Evolutionary conservation across 2,888 invertebrate species (phyloP).

Genomic region (Ochropleura plecta): DNA sequence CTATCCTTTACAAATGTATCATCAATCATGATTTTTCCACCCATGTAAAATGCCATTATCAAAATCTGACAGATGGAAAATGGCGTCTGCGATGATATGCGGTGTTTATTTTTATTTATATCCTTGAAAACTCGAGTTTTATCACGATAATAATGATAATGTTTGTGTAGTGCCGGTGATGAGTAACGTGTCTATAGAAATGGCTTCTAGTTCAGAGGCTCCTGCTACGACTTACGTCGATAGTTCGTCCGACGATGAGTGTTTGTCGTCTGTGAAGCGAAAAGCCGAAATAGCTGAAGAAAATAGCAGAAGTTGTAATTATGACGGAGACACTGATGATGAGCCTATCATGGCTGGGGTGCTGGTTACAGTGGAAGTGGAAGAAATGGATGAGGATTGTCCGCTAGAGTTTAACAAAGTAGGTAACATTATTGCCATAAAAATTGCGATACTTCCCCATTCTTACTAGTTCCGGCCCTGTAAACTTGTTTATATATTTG

Average conservation of each 20-base stretch:
- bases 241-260: slow-evolving; percentile 71
- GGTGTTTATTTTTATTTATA: slow-evolving; percentile 69
- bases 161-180: slow-evolving; percentile 44
- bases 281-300: slow-evolving; percentile 59
- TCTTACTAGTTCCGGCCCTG: neutral
- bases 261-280: slow-evolving; percentile 66
- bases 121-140: slow-evolving; percentile 54
- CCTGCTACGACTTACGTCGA: slow-evolving; percentile 60
- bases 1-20: neutral
- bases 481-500: slow-evolving; percentile 19
- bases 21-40: neutral
- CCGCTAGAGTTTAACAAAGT: slow-evolving; percentile 68
- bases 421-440: slow-evolving; percentile 18
- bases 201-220: slow-evolving; percentile 60
- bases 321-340: slow-evolving; percentile 65
- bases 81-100: slow-evolving; percentile 63
- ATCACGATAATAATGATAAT: slow-evolving; percentile 49
- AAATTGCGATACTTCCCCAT: neutral
- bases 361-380: slow-evolving; percentile 70
- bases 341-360: slow-evolving; percentile 67
- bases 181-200: slow-evolving; percentile 43
- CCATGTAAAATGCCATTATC: slow-evolving; percentile 6
- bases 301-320: slow-evolving; percentile 40
- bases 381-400: slow-evolving; percentile 67
- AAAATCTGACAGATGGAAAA: slow-evolving; percentile 63